phyloP scores from a whole-genome alignment of 2,888 invertebrate species.

The Steinernema carpocapsae region DNA sequence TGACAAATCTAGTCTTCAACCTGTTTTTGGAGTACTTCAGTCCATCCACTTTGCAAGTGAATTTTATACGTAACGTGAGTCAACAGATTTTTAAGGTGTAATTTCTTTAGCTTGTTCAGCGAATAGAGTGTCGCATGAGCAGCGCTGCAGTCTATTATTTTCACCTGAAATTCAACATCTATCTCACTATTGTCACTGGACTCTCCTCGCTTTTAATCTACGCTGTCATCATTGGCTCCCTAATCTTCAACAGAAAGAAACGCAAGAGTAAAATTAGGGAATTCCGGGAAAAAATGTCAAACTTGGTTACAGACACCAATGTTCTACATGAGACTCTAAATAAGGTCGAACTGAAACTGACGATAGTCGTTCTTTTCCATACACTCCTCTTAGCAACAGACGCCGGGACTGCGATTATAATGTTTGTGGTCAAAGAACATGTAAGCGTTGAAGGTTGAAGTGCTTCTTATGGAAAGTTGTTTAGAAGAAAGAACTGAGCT shows the following conservation, averaged over 20 bases:
- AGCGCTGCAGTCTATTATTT: no score
- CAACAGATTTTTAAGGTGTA: no score
- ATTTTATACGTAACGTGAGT: no score
- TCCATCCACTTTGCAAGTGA: neutral
- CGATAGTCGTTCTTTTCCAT: neutral
- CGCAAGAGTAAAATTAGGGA: neutral
- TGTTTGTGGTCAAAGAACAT: neutral
- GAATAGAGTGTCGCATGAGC: no score
- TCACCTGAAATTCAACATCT: neutral
- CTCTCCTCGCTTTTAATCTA: neutral
- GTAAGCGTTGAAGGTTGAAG: neutral
- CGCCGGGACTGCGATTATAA: neutral
- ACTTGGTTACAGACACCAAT: neutral
- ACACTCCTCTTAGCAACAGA: neutral
- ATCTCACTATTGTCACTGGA: neutral
- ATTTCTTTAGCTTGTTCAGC: no score
- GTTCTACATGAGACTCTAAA: no score
- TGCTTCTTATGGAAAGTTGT: neutral
- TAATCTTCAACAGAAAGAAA: neutral
- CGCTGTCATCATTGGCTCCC: neutral
- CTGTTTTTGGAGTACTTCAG: neutral
- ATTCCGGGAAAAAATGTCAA: neutral
- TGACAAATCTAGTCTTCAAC: no score
- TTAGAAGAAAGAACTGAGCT: no score
- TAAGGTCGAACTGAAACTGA: neutral